These are phyloP conservation scores for Orthosia gracilis DNA, from an alignment of 2,888 invertebrate genomes.

Conservation along the genomic window DNA sequence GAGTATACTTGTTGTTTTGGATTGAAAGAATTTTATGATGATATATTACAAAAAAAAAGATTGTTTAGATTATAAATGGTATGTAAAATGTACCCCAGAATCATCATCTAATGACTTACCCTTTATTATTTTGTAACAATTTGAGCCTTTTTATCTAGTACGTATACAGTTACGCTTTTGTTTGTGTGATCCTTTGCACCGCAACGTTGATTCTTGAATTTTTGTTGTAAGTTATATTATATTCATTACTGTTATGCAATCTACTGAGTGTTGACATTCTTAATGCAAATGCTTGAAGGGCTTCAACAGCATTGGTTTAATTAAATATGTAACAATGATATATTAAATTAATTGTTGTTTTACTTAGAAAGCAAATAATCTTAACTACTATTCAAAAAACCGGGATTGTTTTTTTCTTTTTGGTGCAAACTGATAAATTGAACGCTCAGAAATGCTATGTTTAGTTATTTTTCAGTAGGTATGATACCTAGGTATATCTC, in stretches of 20 bases:
- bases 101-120: slow-evolving; percentile 13
- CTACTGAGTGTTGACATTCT: neutral
- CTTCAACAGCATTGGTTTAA: neutral
- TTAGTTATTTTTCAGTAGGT: slow-evolving; percentile 16
- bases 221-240: no score
- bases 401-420: neutral
- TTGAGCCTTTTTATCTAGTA: neutral
- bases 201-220: neutral
- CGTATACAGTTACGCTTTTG: neutral
- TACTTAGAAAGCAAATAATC: neutral
- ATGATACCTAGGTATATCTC: slow-evolving; percentile 8
- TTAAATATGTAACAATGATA: neutral
- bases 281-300: neutral
- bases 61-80: slow-evolving; percentile 5
- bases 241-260: neutral
- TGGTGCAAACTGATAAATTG: slow-evolving; percentile 21
- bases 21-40: slow-evolving; percentile 2
- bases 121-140: neutral
- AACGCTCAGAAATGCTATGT: slow-evolving; percentile 2
- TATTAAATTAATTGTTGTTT: neutral
- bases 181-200: neutral
- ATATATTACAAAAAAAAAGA: slow-evolving; percentile 3
- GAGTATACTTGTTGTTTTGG: slow-evolving; percentile 6
- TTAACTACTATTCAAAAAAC: neutral
- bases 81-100: slow-evolving; percentile 27